Evolutionary conservation across 2,888 invertebrate genomes (phyloP).

Genomic region (Fragum whitleyi): DNA sequence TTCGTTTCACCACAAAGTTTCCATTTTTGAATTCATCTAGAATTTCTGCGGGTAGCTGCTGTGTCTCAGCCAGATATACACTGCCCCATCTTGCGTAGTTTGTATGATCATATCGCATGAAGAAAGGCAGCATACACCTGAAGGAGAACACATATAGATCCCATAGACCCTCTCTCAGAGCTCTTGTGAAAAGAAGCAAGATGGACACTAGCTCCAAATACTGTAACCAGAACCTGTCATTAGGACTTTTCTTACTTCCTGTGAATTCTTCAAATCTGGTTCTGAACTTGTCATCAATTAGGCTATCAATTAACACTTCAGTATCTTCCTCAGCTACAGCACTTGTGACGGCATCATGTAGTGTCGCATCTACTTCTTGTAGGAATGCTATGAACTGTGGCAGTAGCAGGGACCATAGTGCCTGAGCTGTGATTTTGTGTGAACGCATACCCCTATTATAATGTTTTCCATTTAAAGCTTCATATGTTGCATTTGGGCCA

Average conservation of each 20-base stretch:
- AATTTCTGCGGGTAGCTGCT: background rate
- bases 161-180: slow-evolving; percentile 54
- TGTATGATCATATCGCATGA: slow-evolving; percentile 48
- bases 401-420: too few species aligned
- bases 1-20: too few species aligned
- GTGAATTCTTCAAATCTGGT: too few species aligned
- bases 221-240: slow-evolving; percentile 3
- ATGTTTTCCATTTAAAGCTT: slow-evolving; percentile 31
- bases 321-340: too few species aligned
- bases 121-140: slow-evolving; percentile 49
- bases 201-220: background rate
- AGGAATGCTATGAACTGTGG: too few species aligned
- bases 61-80: slow-evolving; percentile 56
- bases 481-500: slow-evolving; percentile 22
- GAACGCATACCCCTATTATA: slow-evolving; percentile 36
- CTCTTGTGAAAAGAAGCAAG: slow-evolving; percentile 45
- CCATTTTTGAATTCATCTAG: too few species aligned
- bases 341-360: too few species aligned
- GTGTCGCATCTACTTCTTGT: slow-evolving; percentile 6
- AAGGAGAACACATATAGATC: slow-evolving; percentile 47
- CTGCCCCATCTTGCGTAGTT: slow-evolving; percentile 61
- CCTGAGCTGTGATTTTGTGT: slow-evolving; percentile 32
- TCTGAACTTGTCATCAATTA: too few species aligned
- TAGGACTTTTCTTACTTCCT: too few species aligned
- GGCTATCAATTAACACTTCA: too few species aligned